These are phyloP conservation scores for Pseudoatta argentina DNA, from an alignment of 1,140 invertebrate species.

Conservation along the genomic window DNA sequence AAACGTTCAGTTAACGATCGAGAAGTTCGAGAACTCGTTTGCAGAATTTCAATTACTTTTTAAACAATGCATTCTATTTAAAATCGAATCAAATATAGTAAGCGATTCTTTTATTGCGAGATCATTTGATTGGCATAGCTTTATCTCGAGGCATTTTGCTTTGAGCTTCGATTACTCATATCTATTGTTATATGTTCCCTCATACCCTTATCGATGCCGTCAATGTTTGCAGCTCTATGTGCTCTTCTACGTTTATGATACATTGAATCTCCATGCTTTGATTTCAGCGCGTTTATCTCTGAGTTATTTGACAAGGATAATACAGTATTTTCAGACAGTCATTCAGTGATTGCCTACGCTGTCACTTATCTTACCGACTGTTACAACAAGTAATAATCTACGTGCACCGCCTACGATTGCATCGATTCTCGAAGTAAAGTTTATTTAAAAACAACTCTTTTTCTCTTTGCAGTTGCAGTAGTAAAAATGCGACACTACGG, in stretches of 20 bases:
- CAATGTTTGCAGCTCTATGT: constrained; percentile 21
- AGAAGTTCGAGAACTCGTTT: background rate
- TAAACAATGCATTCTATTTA: constrained; percentile 8
- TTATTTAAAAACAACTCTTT: background rate
- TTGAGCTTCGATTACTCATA: constrained; percentile 26
- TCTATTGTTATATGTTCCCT: constrained; percentile 60
- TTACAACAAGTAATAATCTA: constrained; percentile 21
- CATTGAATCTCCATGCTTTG: constrained; percentile 38
- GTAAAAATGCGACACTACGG: constrained; percentile 8
- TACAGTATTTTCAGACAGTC: constrained; percentile 44
- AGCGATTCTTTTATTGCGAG: constrained; percentile 26
- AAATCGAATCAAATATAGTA: constrained; percentile 17
- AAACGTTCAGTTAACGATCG: constrained; percentile 2
- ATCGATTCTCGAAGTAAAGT: constrained; percentile 36
- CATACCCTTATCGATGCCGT: constrained; percentile 34
- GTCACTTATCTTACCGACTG: constrained; percentile 35
- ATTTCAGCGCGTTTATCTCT: constrained; percentile 38
- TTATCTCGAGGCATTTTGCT: constrained; percentile 22
- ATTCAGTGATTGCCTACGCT: constrained; percentile 30
- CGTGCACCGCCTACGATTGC: constrained; percentile 30
- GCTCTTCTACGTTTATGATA: constrained; percentile 25
- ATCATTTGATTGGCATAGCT: constrained; percentile 25
- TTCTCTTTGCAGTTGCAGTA: background rate
- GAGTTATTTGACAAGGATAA: constrained; percentile 52
- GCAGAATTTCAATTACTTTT: constrained; percentile 34